Base-by-base conservation (phyloP, 2,888 invertebrate species). In the Cistogaster globosa region DNA sequence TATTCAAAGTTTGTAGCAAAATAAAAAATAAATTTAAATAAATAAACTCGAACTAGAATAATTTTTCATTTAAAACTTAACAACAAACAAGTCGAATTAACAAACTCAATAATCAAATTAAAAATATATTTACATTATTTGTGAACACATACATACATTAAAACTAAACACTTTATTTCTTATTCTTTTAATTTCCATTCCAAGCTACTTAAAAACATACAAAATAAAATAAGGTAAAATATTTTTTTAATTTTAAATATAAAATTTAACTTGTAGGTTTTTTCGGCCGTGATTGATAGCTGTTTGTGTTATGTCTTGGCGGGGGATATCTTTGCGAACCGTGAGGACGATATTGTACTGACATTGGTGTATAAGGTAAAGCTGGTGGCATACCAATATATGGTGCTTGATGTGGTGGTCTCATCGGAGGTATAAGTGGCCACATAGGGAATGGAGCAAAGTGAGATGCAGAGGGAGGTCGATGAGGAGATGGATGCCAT, bases 401-500 rank as follows among this genome's bases (percentile, higher is more conserved):
- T n/a, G 38, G 5, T 11, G 77, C 14, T 42, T 57, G 84, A 45
- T 62, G 77, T 51, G 57, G 42, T 22, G 62, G 78, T 45, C 85
- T 69, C 3, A 78, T 36, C 0, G 78, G 32, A 22, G 75, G 69
- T 36, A 81, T 63, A 68, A 85, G 75, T 18, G 78, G 82, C 48
- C 74, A 57, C 18, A 85, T 65, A 12, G 74, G 74, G 58, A 77
- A 74, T 0, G 74, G 69, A 32, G 81, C 51, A 68, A 81, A 86
- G 18, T 65, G 74, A 32, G 84, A 42, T 1, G 80, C 32, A 14
- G 78, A 16, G 20, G 85, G 76, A 14, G 84, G 86, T 4, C 86
- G 83, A 65, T 81, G 53, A 12, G 58, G 79, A 36, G 67, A 20
- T 42, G 81, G 36, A 38, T 83, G 55, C 81, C 84, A 83, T 45